Percentiles rank a stretch among this genome's conserved stretches.
Evolutionary conservation across 2,113 vertebrate species (phyloP).

Genomic region (Spizaetus ornatus): DNA sequence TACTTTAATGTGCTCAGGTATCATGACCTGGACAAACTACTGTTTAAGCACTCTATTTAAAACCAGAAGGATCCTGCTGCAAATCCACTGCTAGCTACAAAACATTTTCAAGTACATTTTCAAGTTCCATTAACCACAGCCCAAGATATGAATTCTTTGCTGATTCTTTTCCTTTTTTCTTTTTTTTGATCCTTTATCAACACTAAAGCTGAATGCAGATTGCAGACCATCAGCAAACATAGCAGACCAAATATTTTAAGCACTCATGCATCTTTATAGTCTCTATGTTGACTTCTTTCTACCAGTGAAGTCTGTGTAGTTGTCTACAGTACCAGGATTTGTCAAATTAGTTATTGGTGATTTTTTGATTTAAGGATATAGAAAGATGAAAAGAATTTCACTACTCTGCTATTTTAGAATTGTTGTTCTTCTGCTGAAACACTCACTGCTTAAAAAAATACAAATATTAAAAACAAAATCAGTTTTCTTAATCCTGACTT

Average conservation of each 20-base stretch:
- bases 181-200: neutral
- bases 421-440: neutral
- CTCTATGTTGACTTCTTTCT: neutral
- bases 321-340: neutral
- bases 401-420: neutral
- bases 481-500: neutral
- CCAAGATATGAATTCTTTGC: neutral
- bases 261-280: neutral
- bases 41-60: neutral
- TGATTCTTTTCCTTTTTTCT: neutral
- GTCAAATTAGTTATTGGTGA: neutral
- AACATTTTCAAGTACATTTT: neutral
- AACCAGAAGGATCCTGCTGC: neutral
- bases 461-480: neutral
- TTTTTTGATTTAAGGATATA: neutral
- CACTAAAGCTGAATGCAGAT: neutral
- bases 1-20: neutral
- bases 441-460: neutral
- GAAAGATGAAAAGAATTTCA: neutral
- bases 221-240: neutral
- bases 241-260: neutral
- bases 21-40: neutral
- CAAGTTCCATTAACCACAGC: neutral
- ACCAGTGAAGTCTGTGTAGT: neutral
- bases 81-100: neutral